phyloP scores from a whole-genome alignment of 1,140 invertebrate species.

The Trichonephila inaurata region DNA sequence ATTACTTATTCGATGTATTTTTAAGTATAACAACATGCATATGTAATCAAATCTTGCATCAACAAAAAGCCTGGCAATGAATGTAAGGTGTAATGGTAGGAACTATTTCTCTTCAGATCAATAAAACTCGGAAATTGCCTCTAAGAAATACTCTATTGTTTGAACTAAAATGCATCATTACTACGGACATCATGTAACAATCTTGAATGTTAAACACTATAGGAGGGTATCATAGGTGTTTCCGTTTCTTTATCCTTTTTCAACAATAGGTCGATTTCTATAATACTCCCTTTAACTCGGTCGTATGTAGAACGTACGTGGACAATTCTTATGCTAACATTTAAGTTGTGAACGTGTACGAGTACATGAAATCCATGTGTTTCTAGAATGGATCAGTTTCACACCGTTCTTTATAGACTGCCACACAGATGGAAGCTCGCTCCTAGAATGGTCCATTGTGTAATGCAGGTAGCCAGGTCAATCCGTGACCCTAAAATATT shows the following conservation, averaged over 20 bases:
- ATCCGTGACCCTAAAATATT: slow-evolving; percentile 35
- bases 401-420: slow-evolving; percentile 11
- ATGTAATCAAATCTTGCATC: neutral
- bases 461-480: slow-evolving; percentile 12
- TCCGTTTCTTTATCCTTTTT: neutral
- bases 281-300: neutral
- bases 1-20: too few species aligned
- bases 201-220: neutral
- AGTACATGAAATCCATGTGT: neutral
- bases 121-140: neutral
- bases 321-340: slow-evolving; percentile 23
- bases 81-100: neutral
- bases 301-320: slow-evolving; percentile 5
- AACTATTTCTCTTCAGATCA: neutral
- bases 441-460: slow-evolving; percentile 25
- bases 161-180: slow-evolving; percentile 17
- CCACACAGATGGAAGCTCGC: neutral
- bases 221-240: neutral
- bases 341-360: neutral
- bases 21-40: neutral
- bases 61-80: neutral
- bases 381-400: slow-evolving; percentile 3
- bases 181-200: neutral
- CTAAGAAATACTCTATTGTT: neutral
- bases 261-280: neutral